Conservation (phyloP, 2,888 invertebrate genomes). For the Amiota communis region DNA sequence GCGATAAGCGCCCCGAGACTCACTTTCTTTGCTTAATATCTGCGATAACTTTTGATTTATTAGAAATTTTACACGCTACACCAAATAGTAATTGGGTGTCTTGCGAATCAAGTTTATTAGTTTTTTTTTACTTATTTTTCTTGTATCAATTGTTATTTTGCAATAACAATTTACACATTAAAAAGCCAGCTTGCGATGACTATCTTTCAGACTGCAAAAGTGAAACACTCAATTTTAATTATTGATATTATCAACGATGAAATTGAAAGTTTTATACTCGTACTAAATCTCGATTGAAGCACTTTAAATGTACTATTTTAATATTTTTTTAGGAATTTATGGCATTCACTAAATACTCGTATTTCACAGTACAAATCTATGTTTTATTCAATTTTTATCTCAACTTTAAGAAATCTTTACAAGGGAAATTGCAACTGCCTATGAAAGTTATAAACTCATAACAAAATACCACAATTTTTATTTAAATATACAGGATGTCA, state of each 20-base stretch:
- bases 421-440: too few relatives aligned
- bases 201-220: background rate
- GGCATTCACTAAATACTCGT: too few relatives aligned
- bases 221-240: conserved; percentile 12
- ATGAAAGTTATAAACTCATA: too few relatives aligned
- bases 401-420: background rate
- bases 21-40: conserved; percentile 48
- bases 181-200: conserved; percentile 26
- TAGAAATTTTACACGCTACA: conserved; percentile 45
- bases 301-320: too few relatives aligned
- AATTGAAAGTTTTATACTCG: conserved; percentile 13
- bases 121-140: conserved; percentile 6
- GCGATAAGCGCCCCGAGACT: conserved; percentile 36
- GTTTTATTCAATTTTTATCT: background rate
- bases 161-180: conserved; percentile 46
- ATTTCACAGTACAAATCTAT: background rate
- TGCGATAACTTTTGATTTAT: conserved; percentile 20
- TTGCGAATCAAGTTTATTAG: conserved; percentile 27
- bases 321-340: background rate
- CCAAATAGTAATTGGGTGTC: conserved; percentile 6
- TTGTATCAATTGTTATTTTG: conserved; percentile 56
- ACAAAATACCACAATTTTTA: too few relatives aligned
- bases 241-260: conserved; percentile 15
- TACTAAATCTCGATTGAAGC: too few relatives aligned
- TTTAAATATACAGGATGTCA: too few relatives aligned